Percentiles rank a stretch among this genome's conserved stretches.
These are phyloP conservation scores for Drosophila busckii DNA, from an alignment of 1,140 invertebrate genomes.

Conservation along the genomic window DNA sequence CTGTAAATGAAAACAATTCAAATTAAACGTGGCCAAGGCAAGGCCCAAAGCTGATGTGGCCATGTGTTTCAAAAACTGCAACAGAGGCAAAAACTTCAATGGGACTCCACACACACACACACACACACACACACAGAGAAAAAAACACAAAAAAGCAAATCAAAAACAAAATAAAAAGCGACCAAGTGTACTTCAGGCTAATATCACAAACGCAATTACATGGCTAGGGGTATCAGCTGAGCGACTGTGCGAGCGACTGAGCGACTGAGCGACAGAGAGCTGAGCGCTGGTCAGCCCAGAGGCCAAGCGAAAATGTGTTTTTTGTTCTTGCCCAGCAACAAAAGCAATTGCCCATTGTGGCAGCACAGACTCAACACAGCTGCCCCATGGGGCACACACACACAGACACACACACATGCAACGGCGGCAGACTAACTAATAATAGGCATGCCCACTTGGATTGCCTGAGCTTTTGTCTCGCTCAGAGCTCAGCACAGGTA, in stretches of 20 bases:
- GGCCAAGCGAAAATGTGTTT: constrained; percentile 21
- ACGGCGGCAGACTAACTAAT: constrained; percentile 29
- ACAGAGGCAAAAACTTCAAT: constrained; percentile 64
- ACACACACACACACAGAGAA: constrained; percentile 15
- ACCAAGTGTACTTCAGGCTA: constrained; percentile 68
- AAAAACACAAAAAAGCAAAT: constrained; percentile 9
- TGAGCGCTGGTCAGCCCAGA: constrained; percentile 11
- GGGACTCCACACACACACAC: constrained; percentile 34
- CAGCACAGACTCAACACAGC: constrained; percentile 8
- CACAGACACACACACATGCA: constrained; percentile 13
- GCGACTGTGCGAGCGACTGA: too few species aligned
- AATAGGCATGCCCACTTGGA: constrained; percentile 54
- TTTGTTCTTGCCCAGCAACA: constrained; percentile 61
- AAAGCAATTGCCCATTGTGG: constrained; percentile 63
- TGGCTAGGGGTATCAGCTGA: constrained; percentile 16
- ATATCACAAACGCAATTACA: constrained; percentile 76
- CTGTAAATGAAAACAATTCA: constrained; percentile 77
- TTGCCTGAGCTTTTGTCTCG: constrained; percentile 53
- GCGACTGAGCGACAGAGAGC: background rate
- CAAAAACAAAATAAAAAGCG: constrained; percentile 21
- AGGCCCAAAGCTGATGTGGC: constrained; percentile 5
- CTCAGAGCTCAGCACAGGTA: constrained; percentile 46
- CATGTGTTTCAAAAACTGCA: constrained; percentile 66
- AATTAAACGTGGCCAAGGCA: constrained; percentile 58
- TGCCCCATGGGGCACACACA: constrained; percentile 44